A percentile compares a stretch with the other conserved stretches of the same genome.
These are phyloP conservation scores for Littorina saxatilis DNA, from an alignment of 1,140 invertebrate species.

Conservation along the genomic window DNA sequence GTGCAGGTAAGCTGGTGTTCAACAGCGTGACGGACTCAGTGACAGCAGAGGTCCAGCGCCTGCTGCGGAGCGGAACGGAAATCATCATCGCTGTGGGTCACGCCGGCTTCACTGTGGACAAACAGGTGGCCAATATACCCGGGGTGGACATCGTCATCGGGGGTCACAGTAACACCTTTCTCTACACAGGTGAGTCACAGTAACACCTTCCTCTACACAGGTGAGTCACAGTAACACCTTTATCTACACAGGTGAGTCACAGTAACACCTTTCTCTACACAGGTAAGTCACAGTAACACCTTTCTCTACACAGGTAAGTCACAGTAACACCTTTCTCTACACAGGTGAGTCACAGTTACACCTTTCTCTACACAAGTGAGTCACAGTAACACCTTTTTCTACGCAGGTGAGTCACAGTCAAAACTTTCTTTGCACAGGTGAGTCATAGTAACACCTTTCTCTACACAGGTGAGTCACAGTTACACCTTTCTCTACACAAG, in stretches of 20 bases:
- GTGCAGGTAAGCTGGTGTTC: slow-evolving; percentile 39
- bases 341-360: not conserved
- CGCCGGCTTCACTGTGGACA: slow-evolving; percentile 87
- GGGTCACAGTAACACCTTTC: slow-evolving; percentile 90
- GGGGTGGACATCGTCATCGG: slow-evolving; percentile 91
- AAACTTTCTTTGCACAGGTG: no score
- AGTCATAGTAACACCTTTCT: no score
- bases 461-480: no score
- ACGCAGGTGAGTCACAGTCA: no score
- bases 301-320: not conserved
- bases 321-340: not conserved
- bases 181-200: slow-evolving; percentile 77
- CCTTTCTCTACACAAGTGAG: not conserved
- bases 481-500: no score
- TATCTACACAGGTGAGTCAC: no score
- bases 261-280: not conserved
- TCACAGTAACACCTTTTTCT: no score
- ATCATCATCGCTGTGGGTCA: slow-evolving; percentile 93
- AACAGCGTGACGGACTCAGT: slow-evolving; percentile 44
- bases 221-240: no score
- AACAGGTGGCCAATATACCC: slow-evolving; percentile 85
- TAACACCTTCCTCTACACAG: no score
- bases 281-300: not conserved
- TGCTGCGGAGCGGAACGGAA: slow-evolving; percentile 83
- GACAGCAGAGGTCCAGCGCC: slow-evolving; percentile 77